Base-by-base conservation (phyloP, 2,113 vertebrate species). In the Lycaon pictus region DNA sequence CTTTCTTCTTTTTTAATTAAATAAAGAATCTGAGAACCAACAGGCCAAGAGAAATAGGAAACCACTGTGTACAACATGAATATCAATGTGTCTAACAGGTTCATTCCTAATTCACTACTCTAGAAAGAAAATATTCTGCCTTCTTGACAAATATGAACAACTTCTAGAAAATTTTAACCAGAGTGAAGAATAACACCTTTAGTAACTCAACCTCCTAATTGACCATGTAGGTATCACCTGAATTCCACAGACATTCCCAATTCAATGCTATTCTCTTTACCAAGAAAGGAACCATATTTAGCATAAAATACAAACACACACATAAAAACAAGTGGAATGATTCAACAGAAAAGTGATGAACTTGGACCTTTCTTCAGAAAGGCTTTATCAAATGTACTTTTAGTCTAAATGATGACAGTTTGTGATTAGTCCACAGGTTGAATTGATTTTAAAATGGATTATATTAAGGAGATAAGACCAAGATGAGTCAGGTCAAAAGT, bases 381-480 rank as follows among this genome's bases (percentile, higher is more conserved):
- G 11, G n/a, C 35, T 94, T 97, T 88, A 95, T 95, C 82, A 82
- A 96, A 72, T 85, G n/a, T 83, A 76, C 82, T 95, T 95, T 93
- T 88, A 96, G 56, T 43, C 32, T 35, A 93, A 93, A 89, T 58
- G 65, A 37, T 93, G 93, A 77, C 86, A 82, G 56, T 35, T 77
- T 60, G 17, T 90, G 81, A 94, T 90, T 71, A 95, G 69, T 88
- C 23, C 67, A 53, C n/a, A 72, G 74, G 71, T 79, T 92, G 67
- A 96, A 96, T 91, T 88, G 62, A 96, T 97, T 97, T 95, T 82
- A 48, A 97, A 95, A 11, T 67, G 32, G 16, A 37, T 15, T 53
- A 20, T 27, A 95, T 53, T 87, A 93, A 84, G 23, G 43, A 96
- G 69, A 98, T 27, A 94, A 90, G 81, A 90, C 5, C 2, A 94